Percentiles rank a stretch among this genome's conserved stretches.
Evolutionary conservation across 1,140 invertebrate genomes (phyloP).

Genomic region (Drosophila pachea): DNA sequence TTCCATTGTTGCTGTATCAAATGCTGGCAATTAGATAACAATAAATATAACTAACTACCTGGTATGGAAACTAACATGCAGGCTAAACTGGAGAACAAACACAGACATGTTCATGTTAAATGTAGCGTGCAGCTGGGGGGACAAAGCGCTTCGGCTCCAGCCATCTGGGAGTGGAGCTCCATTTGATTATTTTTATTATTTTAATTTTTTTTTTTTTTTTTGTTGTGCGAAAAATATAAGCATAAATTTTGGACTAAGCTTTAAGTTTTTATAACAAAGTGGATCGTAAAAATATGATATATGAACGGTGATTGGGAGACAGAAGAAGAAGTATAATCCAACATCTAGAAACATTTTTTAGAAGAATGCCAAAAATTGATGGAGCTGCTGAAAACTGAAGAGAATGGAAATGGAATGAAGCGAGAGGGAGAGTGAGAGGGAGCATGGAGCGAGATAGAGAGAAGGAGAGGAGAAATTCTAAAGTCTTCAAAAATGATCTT

Average conservation of each 20-base stretch:
- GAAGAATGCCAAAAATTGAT: too few species aligned
- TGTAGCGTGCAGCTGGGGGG: slow-evolving; percentile 37
- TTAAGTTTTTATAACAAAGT: slow-evolving; percentile 14
- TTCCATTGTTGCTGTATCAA: slow-evolving; percentile 40
- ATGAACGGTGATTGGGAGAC: background rate
- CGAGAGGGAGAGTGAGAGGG: too few species aligned
- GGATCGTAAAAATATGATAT: slow-evolving; percentile 28
- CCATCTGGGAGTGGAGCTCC: slow-evolving; percentile 39
- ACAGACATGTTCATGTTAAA: slow-evolving; percentile 32
- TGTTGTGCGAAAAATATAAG: slow-evolving; percentile 22
- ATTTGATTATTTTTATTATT: background rate
- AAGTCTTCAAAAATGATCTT: too few species aligned
- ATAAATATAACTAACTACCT: slow-evolving; percentile 38
- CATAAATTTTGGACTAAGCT: slow-evolving; percentile 25
- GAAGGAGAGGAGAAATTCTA: too few species aligned
- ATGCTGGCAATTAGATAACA: slow-evolving; percentile 57
- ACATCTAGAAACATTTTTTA: background rate
- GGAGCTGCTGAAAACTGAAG: too few species aligned
- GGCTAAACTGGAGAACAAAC: slow-evolving; percentile 26
- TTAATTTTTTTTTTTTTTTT: too few species aligned
- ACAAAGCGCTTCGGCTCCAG: slow-evolving; percentile 8
- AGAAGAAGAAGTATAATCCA: background rate
- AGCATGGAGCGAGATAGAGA: too few species aligned
- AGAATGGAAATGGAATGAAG: too few species aligned
- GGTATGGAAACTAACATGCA: slow-evolving; percentile 30